phyloP scores from a whole-genome alignment of 2,888 invertebrate genomes.

The Philopedon plagiatum region DNA sequence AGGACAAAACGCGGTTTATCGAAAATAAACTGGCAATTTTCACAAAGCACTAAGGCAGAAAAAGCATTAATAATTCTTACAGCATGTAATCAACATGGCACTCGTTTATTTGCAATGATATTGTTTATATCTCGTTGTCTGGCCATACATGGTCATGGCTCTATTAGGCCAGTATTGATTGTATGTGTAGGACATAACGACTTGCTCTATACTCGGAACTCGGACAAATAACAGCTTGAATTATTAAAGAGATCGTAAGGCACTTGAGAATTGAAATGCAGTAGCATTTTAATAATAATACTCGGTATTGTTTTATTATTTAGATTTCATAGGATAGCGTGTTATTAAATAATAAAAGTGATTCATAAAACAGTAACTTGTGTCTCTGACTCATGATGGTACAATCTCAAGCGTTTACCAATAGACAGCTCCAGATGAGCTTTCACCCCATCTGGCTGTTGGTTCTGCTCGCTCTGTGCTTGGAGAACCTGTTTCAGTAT shows the following conservation, averaged over 20 bases:
- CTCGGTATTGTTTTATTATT: background rate
- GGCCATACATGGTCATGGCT: background rate
- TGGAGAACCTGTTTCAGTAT: too few relatives aligned
- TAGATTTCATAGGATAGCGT: background rate
- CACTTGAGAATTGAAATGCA: slow-evolving; percentile 27
- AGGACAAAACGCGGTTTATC: too few relatives aligned
- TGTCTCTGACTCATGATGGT: too few relatives aligned
- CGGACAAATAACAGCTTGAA: slow-evolving; percentile 26
- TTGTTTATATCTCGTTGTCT: slow-evolving; percentile 10
- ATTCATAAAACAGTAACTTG: too few relatives aligned
- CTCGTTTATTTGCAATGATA: slow-evolving; percentile 5
- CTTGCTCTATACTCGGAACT: slow-evolving; percentile 30
- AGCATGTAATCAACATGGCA: background rate
- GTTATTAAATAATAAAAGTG: too few relatives aligned
- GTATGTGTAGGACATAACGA: slow-evolving; percentile 25
- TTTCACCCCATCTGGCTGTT: too few relatives aligned
- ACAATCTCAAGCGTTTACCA: too few relatives aligned
- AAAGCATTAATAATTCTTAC: background rate
- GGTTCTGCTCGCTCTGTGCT: too few relatives aligned
- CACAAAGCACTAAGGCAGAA: background rate
- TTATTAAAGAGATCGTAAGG: slow-evolving; percentile 11
- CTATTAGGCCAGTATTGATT: slow-evolving; percentile 20
- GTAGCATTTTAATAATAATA: background rate
- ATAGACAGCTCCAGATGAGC: too few relatives aligned
- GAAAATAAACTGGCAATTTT: background rate